Evolutionary conservation across 2,797 vertebrate genomes (phyloP).

Genomic region (Fistularia commersonii): DNA sequence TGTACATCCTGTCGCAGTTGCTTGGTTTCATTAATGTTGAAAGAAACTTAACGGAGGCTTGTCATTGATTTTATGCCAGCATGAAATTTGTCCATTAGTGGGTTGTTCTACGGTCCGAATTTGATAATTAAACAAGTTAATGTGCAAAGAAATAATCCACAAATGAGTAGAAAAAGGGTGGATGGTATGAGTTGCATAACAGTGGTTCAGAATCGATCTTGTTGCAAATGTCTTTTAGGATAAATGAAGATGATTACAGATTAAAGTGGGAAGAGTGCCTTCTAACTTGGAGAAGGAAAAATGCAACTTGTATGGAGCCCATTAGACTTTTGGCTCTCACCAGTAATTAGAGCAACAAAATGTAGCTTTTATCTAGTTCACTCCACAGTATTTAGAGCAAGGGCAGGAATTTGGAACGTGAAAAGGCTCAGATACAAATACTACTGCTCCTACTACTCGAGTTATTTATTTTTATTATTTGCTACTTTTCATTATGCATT

Average conservation of each 20-base stretch:
- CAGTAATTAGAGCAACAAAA: not conserved
- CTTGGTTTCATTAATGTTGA: slow-evolving; percentile 11
- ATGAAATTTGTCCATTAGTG: not conserved
- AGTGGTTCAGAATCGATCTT: not conserved
- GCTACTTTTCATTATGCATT: too few species aligned
- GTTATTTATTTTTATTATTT: too few species aligned
- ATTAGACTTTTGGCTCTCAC: not conserved
- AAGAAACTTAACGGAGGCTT: slow-evolving; percentile 5
- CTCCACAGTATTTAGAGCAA: slow-evolving; percentile 5
- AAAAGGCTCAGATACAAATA: too few species aligned
- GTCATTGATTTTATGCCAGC: slow-evolving; percentile 6
- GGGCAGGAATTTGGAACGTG: too few species aligned
- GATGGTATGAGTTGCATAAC: slow-evolving; percentile 1
- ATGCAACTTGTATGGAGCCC: too few species aligned
- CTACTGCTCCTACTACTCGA: too few species aligned
- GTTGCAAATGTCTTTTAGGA: not conserved
- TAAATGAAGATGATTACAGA: slow-evolving; percentile 1
- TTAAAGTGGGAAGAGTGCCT: slow-evolving; percentile 16
- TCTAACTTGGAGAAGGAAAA: slow-evolving; percentile 4
- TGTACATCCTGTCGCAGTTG: slow-evolving; percentile 9
- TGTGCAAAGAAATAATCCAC: slow-evolving; percentile 1
- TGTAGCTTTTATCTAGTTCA: slow-evolving; percentile 1
- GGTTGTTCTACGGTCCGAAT: not conserved
- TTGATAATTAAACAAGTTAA: not conserved
- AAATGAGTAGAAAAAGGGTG: not conserved